A percentile compares a stretch with the other conserved stretches of the same genome.
These are phyloP conservation scores for Poeciliopsis retropinna DNA, from an alignment of 2,113 vertebrate genomes.

Conservation along the genomic window DNA sequence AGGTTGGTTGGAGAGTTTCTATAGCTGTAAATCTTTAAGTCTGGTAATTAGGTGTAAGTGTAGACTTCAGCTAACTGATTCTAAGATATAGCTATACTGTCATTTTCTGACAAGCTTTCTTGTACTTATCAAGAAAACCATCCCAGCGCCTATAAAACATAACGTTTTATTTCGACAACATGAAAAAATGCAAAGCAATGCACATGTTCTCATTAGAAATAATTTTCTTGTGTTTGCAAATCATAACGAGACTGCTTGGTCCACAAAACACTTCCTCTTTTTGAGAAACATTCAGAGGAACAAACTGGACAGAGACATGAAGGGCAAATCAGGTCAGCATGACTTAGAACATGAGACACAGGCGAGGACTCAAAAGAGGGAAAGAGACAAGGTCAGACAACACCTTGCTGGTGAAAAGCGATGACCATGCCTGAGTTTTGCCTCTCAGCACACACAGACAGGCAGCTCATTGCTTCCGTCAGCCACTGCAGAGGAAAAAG, in stretches of 20 bases:
- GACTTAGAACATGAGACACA: conserved; percentile 8
- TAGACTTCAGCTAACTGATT: too few species aligned
- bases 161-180: background rate
- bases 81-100: too few species aligned
- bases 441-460: background rate
- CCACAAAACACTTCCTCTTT: background rate
- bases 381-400: conserved; percentile 40
- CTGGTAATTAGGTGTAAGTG: too few species aligned
- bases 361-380: conserved; percentile 15
- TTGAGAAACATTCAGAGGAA: conserved; percentile 1
- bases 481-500: conserved; percentile 62
- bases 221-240: background rate
- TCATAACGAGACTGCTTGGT: background rate
- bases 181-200: background rate
- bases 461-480: conserved; percentile 17
- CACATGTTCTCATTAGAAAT: background rate
- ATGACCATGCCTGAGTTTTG: conserved; percentile 27
- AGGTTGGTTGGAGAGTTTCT: too few species aligned
- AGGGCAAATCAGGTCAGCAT: conserved; percentile 17
- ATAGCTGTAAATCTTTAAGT: too few species aligned
- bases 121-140: too few species aligned
- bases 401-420: conserved; percentile 11
- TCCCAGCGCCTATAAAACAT: background rate
- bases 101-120: too few species aligned
- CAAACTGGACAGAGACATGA: background rate